Base-by-base conservation (phyloP, 2,797 vertebrate genomes). In the Pogoniulus pusillus region DNA sequence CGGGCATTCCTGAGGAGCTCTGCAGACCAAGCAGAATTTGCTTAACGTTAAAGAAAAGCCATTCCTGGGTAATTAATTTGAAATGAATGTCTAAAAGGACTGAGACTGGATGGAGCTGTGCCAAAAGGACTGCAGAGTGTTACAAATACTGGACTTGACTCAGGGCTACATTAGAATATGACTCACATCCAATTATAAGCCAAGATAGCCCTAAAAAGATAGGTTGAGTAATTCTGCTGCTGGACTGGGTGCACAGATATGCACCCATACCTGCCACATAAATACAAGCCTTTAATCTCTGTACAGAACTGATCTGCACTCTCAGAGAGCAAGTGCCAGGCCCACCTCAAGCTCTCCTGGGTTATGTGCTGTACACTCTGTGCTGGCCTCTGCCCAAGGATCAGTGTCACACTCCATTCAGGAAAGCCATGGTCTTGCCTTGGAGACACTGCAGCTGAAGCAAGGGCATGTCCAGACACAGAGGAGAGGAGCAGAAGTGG, bases 81-180 rank as follows among this genome's bases (percentile, higher is more conserved):
- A 92, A 93, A 41, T 73, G 72, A 85, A 85, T 64, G 76, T 89
- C 82, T 89, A 85, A 91, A 90, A 96, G 66, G 84, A 87, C 70
- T 26, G 70, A 94, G 82, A 89, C 80, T 83, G 66, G 35, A 85
- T 83, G 91, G 45, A 93, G 10, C 41, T 70, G 43, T 57, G 90
- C 95, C 95, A 96, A 70, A 95, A 95, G 88, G 60, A 90, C 90
- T 94, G 86, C 66, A 91, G 51, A 92, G 65, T 88, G 57, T 93
- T 90, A 82, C 84, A 92, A 94, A 91, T 90, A 88, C 93, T 94
- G 93, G 90, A 85, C 88, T 53, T 91, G 79, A 94, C 90, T 95
- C 93, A 95, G 91, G 63, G 66, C 83, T 95, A 86, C 81, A 85
- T 69, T 93, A 54, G 41, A 90, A 89, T 82, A 88, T 95, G 93